Conservation (phyloP, 2,888 invertebrate genomes). For the Sesamia inferens region DNA sequence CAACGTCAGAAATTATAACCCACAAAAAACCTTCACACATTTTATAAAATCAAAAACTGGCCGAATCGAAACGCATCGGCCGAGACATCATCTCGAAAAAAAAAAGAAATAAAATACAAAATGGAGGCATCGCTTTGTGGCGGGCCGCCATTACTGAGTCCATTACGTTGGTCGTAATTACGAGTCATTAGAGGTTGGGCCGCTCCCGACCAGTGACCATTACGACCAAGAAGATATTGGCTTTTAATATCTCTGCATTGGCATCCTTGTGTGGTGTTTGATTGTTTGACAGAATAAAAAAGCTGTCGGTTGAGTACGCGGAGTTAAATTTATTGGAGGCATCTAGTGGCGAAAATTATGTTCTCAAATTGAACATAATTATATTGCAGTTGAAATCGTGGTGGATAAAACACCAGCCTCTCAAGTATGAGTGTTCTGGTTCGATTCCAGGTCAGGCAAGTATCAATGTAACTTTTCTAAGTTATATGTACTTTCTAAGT, state of each 20-base stretch:
- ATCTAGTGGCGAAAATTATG: background rate
- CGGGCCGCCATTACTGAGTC: constrained; percentile 83
- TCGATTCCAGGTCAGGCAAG: too few relatives aligned
- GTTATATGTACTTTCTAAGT: too few relatives aligned
- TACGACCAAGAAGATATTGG: constrained; percentile 78
- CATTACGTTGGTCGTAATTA: constrained; percentile 87
- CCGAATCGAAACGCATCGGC: constrained; percentile 71
- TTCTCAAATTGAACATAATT: background rate
- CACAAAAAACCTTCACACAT: constrained; percentile 69
- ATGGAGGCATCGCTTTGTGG: constrained; percentile 84
- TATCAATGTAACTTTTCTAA: too few relatives aligned
- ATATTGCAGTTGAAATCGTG: too few relatives aligned
- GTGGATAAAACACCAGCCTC: too few relatives aligned
- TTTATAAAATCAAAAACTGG: constrained; percentile 69
- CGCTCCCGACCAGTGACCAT: constrained; percentile 75
- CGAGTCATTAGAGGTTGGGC: constrained; percentile 83
- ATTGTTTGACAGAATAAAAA: constrained; percentile 54
- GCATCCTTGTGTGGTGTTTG: constrained; percentile 65
- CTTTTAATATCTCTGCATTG: constrained; percentile 81
- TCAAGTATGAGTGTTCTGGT: too few relatives aligned
- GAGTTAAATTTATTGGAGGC: constrained; percentile 5
- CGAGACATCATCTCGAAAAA: constrained; percentile 72
- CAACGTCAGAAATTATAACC: constrained; percentile 49
- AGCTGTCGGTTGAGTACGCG: constrained; percentile 3
- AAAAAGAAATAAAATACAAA: constrained; percentile 77